Base-by-base conservation (phyloP, 2,797 vertebrate genomes). In the Sardinella longiceps region DNA sequence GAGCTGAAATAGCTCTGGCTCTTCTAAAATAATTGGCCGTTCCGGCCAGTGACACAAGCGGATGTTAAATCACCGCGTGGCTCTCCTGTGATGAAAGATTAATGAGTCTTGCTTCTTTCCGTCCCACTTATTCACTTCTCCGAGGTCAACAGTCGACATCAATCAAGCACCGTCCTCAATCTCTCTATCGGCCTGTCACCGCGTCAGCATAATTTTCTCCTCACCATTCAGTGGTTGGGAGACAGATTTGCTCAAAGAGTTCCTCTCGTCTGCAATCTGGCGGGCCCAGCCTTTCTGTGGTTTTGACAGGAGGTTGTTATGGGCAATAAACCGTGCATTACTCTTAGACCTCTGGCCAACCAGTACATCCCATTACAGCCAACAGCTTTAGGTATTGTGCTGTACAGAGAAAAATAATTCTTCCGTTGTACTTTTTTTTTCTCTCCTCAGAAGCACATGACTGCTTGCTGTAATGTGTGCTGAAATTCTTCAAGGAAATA, bases 21-120 rank as follows among this genome's bases (percentile, higher is more conserved):
- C 82, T 43, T 74, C 25, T 85, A 20, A 3, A 83, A 84, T 84
- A 85, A 87, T 43, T 83, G 80, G 82, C 84, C 81, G 80, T 82
- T 58, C 80, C 82, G 63, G 85, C 84, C 63, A 39, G 70, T 60
- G 80, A 25, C 28, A 58, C 84, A 87, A 84, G 85, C 50, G 39
- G 80, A 37, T 84, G 82, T 88, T 88, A 87, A 88, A 88, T 88
- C 85, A 87, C 82, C 56, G 81, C 48, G 53, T 3, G 82, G 80
- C 85, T 82, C 80, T 81, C 70, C 81, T 58, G 81, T 84, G 85
- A 88, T 87, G 84, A 87, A 87, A 88, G 81, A 88, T 88, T 87
- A 85, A 87, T 83, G 81, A 25, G 43, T 80, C 81, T 46, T 77
- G 50, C 56, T 77, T 74, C 51, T 14, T 85, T 81, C 43, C 12